Conservation (phyloP, 1,140 invertebrate species). For the Phortica variegata region DNA sequence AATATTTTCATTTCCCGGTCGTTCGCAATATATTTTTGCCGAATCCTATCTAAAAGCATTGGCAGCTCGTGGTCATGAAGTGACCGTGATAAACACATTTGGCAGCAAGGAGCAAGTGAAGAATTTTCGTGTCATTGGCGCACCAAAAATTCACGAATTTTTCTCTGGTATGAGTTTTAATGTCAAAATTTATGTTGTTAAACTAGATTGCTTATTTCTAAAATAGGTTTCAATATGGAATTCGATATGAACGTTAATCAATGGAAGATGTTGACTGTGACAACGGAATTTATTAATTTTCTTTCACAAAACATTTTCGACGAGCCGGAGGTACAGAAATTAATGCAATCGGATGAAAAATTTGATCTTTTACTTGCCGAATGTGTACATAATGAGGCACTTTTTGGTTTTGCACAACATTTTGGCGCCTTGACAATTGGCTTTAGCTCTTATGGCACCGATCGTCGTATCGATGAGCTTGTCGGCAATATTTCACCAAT, state of each 20-base stretch:
- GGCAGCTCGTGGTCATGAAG: conserved; percentile 60
- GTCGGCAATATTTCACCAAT: conserved; percentile 42
- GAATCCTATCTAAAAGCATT: conserved; percentile 59
- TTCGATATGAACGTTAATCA: conserved; percentile 19
- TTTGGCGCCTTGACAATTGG: conserved; percentile 45
- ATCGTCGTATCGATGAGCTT: conserved; percentile 38
- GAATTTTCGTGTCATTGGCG: conserved; percentile 54
- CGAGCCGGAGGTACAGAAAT: conserved; percentile 21
- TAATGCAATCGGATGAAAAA: conserved; percentile 15
- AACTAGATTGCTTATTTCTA: background rate
- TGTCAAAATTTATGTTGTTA: background rate
- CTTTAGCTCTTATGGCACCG: conserved; percentile 42
- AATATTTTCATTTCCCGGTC: conserved; percentile 57
- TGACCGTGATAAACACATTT: conserved; percentile 58
- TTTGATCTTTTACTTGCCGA: conserved; percentile 49
- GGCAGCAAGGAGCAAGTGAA: conserved; percentile 35
- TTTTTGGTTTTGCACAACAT: conserved; percentile 43
- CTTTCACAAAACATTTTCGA: conserved; percentile 41
- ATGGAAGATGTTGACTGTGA: conserved; percentile 28
- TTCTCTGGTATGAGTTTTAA: conserved; percentile 25
- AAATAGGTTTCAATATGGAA: background rate
- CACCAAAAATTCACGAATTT: conserved; percentile 34
- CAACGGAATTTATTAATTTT: conserved; percentile 32
- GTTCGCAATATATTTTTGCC: conserved; percentile 63
- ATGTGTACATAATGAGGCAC: conserved; percentile 38